Evolutionary conservation across 1,140 invertebrate species (phyloP).

Genomic region (Drosophila tristis): DNA sequence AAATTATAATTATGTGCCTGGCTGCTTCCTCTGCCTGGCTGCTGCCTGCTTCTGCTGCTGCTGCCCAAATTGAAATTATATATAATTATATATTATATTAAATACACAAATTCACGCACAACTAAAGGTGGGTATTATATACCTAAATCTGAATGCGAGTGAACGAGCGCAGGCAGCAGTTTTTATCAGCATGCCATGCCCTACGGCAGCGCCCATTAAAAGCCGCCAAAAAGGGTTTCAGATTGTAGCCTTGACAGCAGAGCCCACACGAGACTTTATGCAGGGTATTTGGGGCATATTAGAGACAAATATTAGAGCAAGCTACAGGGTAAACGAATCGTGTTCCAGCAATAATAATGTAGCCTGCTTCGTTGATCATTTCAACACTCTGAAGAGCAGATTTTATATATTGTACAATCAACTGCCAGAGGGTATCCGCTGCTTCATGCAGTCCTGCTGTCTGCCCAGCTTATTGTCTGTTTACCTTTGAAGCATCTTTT

Average conservation of each 20-base stretch:
- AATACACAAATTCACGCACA: slow-evolving; percentile 4
- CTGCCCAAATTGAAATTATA: slow-evolving; percentile 46
- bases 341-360: too few relatives aligned
- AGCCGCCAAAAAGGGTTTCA: background rate
- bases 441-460: background rate
- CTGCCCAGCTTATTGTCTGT: slow-evolving; percentile 14
- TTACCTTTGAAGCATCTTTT: slow-evolving; percentile 45
- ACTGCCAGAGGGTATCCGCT: background rate
- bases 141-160: background rate
- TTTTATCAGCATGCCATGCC: slow-evolving; percentile 8
- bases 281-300: too few relatives aligned
- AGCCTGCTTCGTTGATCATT: too few relatives aligned
- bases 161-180: too few relatives aligned
- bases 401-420: too few relatives aligned
- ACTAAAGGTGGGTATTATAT: background rate
- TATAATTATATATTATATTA: slow-evolving; percentile 11
- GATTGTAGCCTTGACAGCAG: background rate
- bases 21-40: slow-evolving; percentile 3
- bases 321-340: too few relatives aligned
- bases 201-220: slow-evolving; percentile 32
- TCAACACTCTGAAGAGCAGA: too few relatives aligned
- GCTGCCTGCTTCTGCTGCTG: too few relatives aligned
- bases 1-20: slow-evolving; percentile 70
- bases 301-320: too few relatives aligned
- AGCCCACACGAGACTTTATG: background rate